Evolutionary conservation across 2,888 invertebrate genomes (phyloP), one percentile per base, ranked within the genome.

Genomic region (Thysanoteuthis rhombus): DNA sequence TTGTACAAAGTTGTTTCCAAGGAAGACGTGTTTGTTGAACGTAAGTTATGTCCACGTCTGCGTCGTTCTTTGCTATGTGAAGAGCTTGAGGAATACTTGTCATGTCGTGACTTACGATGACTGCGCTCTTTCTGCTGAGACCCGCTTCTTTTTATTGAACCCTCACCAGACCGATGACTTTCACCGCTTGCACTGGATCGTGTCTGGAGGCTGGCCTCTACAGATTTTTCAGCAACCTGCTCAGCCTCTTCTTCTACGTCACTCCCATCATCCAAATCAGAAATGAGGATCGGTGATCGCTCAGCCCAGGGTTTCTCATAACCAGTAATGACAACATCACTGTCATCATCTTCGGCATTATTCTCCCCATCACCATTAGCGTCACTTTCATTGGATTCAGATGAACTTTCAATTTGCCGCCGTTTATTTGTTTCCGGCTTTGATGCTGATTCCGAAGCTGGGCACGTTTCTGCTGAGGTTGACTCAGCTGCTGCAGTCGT

Each of bases 241-340:
- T 92, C 45, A 19, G 92, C 36, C n/a, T 75, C 95, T 89, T 93
- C 94, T 25, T 95, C 95, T 36, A 45, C 92, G 32, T 45, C 92
- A 12, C 42, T 45, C 40, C 19, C 52, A 8, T 93, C 40, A 5
- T 93, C 90, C 92, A 42, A 93, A 93, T 93, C 93, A 1, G 96
- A 96, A 25, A 96, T 93, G n/a, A 93, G 92, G 12, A 97, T 96
- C 0, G 98, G 98, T 90, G 98, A 98, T 94, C 98, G 97, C 95
- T 98, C 98, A 94, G 97, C 97, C 94, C 98, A 98, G 89, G 98
- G 98, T 96, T 98, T 98, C 52, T 98, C 98, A 95, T 98, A 98
- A 4, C 98, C 98, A 25, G 98, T 97, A 93, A 98, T 97, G 93
- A 96, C 95, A 4, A 96, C 95, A 93, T 96, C 97, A 94, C 96